Conservation (phyloP, 2,888 invertebrate genomes). For the Coleophora flavipennella region DNA sequence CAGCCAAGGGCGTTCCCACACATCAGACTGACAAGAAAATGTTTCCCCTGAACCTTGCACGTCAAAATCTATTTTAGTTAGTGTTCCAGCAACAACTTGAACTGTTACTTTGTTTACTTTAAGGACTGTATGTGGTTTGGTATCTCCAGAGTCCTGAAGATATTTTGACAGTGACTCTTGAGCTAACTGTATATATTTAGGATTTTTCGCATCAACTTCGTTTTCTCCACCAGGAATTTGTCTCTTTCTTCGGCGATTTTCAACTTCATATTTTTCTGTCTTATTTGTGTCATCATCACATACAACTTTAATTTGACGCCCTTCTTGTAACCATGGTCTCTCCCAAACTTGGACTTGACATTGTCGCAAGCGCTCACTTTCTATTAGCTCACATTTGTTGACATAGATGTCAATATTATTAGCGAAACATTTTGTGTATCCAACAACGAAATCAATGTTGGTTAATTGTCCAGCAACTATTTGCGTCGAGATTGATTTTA, state of each 20-base stretch:
- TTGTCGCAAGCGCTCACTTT: conserved; percentile 30
- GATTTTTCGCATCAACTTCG: conserved; percentile 17
- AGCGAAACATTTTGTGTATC: conserved; percentile 62
- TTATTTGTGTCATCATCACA: conserved; percentile 27
- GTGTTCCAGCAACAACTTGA: conserved; percentile 20
- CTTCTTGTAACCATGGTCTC: conserved; percentile 70
- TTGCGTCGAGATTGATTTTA: conserved; percentile 59
- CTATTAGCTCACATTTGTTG: conserved; percentile 33
- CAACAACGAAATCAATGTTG: conserved; percentile 72
- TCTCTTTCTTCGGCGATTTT: neutral
- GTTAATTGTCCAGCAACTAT: conserved; percentile 70
- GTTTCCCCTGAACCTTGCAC: neutral
- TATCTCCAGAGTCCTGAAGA: conserved; percentile 8
- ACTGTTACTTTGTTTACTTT: conserved; percentile 5
- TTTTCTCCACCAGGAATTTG: conserved; percentile 11
- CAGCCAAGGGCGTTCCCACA: conserved; percentile 75
- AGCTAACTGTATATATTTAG: conserved; percentile 15
- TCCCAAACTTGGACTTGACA: conserved; percentile 65
- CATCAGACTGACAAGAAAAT: conserved; percentile 44
- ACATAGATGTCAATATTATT: conserved; percentile 33
- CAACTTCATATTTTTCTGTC: neutral
- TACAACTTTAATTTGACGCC: conserved; percentile 42
- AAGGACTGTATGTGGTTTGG: conserved; percentile 6
- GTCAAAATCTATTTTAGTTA: conserved; percentile 18
- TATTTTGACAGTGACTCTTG: conserved; percentile 22